phyloP scores from a whole-genome alignment of 2,797 vertebrate genomes.

The Peromyscus aztecus region DNA sequence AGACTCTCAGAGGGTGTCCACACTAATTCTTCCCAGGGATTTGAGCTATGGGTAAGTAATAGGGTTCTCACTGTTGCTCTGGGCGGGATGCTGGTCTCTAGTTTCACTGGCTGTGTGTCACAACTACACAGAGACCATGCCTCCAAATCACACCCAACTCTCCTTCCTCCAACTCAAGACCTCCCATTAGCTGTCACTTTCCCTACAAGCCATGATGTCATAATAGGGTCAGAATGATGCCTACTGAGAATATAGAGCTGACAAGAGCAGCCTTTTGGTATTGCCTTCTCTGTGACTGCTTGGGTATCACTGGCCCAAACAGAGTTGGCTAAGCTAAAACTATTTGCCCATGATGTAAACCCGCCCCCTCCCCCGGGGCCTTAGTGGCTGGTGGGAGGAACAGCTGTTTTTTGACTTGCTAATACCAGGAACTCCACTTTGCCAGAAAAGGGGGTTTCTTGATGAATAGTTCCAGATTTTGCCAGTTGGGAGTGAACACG shows the following conservation, averaged over 20 bases:
- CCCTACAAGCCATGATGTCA: neutral
- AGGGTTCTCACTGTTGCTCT: neutral
- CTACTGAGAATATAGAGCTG: neutral
- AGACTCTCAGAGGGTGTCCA: slow-evolving; percentile 39
- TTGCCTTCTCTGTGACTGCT: neutral
- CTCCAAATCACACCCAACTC: neutral
- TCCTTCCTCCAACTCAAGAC: neutral
- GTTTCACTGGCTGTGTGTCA: neutral
- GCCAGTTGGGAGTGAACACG: slow-evolving; percentile 24
- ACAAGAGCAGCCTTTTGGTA: neutral
- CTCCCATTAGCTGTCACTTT: neutral
- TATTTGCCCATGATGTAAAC: neutral
- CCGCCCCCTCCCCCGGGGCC: neutral
- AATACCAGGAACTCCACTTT: slow-evolving; percentile 44
- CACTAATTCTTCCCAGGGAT: slow-evolving; percentile 12
- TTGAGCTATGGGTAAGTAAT: slow-evolving; percentile 39
- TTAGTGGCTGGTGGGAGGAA: slow-evolving; percentile 65
- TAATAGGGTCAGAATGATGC: neutral
- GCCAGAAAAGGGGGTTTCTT: slow-evolving; percentile 71
- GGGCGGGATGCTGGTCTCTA: neutral
- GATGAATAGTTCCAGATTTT: slow-evolving; percentile 56
- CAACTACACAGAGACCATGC: neutral
- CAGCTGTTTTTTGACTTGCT: slow-evolving; percentile 55
- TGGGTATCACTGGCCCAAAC: neutral
- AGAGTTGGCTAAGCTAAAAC: slow-evolving; percentile 32